Base-by-base conservation (phyloP, 2,113 vertebrate genomes). In the Strigops habroptila region DNA sequence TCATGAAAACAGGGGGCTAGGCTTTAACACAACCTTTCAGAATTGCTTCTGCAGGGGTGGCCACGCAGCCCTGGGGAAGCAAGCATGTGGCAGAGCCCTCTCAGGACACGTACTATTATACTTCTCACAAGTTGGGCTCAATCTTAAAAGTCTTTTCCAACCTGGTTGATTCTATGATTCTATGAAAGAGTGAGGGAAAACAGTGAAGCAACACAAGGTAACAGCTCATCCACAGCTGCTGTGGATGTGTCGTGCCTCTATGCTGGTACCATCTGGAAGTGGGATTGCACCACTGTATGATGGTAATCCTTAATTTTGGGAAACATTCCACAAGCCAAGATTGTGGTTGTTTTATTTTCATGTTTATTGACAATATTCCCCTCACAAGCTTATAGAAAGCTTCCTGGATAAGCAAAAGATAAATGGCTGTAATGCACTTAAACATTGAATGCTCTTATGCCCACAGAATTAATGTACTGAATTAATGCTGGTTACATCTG, bases 91-190 rank as follows among this genome's bases (percentile, higher is more conserved):
- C 28, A 46, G 48, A 77, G 13, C 35, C 10, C 28, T 60, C 62
- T 63, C 71, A 86, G 76, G 27, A 57, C 30, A n/a, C 0, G 0
- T 5, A 24, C 30, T 7, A 0, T 43, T 43, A n/a, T n/a, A 13
- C 55, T 59, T 59, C 55, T 59, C 33, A 23, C 55, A 59, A 21
- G 55, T n/a, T 23, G 9, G 55, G 14, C 55, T 57, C 7, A 33
- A n/a, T n/a, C 33, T 22, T 57, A 9, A 57, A 57, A 57, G 55
- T 23, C 33, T 59, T 59, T 59, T n/a, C 33, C 6, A 14, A n/a
- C 33, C 55, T 59, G 21, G 21, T 7, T 59, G 57, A n/a, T 59
- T 14, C 21, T 59, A 21, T 59, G 55, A 59, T 22, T 15, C 33
- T n/a, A 73, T 3, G n/a, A 79, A 17, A 23, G 1, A 31, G 48